Evolutionary conservation across 2,888 invertebrate species (phyloP).

Genomic region (Plebejus anna): DNA sequence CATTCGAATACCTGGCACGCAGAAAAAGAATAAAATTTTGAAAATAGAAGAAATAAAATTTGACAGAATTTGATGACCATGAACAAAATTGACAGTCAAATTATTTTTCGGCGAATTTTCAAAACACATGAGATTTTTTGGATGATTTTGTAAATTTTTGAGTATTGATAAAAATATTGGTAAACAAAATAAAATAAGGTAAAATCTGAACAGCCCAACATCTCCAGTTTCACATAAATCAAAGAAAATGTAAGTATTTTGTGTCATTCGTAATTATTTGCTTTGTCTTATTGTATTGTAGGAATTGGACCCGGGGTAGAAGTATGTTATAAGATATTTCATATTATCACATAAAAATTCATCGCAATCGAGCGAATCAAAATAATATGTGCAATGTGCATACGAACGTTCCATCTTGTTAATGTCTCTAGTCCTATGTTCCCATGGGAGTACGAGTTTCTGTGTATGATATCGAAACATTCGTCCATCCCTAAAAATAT

Average conservation of each 20-base stretch:
- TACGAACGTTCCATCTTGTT: no score
- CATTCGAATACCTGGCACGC: not conserved
- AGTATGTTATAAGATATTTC: no score
- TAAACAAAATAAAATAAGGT: constrained; percentile 21
- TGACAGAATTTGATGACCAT: no score
- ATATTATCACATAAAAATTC: no score
- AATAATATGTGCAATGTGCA: no score
- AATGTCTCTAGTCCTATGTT: no score
- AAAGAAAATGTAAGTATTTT: constrained; percentile 23
- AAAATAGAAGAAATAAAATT: not conserved
- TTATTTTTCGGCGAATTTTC: not conserved
- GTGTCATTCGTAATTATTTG: not conserved
- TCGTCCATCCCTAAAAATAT: no score
- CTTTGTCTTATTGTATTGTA: no score
- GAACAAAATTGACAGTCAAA: not conserved
- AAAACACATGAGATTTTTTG: not conserved
- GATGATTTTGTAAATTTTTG: not conserved
- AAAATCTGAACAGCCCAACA: not conserved
- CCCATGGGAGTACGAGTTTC: no score
- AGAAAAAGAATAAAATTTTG: not conserved
- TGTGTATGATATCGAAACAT: no score
- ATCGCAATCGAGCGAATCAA: no score
- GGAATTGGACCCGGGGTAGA: no score
- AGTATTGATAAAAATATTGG: not conserved
- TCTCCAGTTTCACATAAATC: not conserved